phyloP scores from a whole-genome alignment of 2,797 vertebrate genomes.

The Allochrocebus solatus region DNA sequence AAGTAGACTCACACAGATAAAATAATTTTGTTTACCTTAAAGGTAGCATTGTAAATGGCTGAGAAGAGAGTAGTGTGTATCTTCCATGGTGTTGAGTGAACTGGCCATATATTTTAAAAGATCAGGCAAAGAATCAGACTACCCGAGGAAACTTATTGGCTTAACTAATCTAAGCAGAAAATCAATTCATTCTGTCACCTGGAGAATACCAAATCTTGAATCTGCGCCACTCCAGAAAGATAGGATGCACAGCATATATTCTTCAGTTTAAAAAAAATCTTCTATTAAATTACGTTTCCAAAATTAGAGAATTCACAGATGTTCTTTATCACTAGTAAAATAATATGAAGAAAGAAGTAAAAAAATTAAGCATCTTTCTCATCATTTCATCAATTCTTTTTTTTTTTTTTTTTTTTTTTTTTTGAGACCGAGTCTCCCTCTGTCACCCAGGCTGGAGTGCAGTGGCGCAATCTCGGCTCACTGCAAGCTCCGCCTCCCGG shows the following conservation, averaged over 20 bases:
- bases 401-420: too few relatives aligned
- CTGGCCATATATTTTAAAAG: not conserved
- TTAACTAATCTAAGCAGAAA: not conserved
- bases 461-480: too few relatives aligned
- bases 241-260: not conserved
- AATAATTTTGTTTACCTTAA: not conserved
- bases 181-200: not conserved
- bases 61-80: not conserved
- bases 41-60: not conserved
- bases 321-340: not conserved
- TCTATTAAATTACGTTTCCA: not conserved
- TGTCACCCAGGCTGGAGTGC: too few relatives aligned
- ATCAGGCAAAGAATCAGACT: not conserved
- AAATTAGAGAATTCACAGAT: not conserved
- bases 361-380: not conserved
- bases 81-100: not conserved
- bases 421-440: too few relatives aligned
- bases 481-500: too few relatives aligned
- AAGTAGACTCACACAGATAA: not conserved
- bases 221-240: not conserved
- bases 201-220: not conserved
- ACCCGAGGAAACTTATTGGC: not conserved
- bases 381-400: not conserved
- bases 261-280: not conserved
- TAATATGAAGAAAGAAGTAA: not conserved